Evolutionary conservation across 2,113 vertebrate species (phyloP).

Genomic region (Corvus hawaiiensis): DNA sequence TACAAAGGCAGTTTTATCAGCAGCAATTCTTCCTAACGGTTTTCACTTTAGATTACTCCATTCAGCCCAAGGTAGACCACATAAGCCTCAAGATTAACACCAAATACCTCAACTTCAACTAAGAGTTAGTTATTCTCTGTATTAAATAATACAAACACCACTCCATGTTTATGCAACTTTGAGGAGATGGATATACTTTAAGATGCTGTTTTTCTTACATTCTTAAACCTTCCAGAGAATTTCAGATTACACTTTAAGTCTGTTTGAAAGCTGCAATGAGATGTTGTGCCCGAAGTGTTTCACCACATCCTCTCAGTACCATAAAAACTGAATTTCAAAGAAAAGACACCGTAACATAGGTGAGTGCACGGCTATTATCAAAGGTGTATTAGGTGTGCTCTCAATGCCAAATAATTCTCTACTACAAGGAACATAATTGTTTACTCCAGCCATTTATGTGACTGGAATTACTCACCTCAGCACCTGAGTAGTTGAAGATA

Average conservation of each 20-base stretch:
- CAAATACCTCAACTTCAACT: neutral
- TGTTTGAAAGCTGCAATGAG: neutral
- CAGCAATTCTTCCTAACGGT: neutral
- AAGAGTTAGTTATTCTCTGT: neutral
- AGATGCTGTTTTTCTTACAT: neutral
- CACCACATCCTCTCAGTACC: neutral
- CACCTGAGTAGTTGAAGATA: slow-evolving; percentile 95
- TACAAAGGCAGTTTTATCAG: neutral
- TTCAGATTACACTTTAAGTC: neutral
- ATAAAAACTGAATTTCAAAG: neutral
- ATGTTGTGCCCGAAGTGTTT: neutral
- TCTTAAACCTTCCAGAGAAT: neutral
- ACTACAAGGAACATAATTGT: neutral
- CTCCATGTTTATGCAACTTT: neutral
- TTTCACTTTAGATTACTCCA: neutral
- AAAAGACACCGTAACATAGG: fast-evolving
- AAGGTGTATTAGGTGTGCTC: neutral
- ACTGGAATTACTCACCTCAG: slow-evolving; percentile 81
- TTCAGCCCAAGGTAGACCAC: neutral
- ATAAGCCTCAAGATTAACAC: neutral
- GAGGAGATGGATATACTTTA: neutral
- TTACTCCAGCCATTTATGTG: neutral
- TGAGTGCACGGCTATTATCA: neutral
- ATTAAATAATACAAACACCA: neutral
- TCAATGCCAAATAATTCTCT: neutral